Evolutionary conservation across 2,888 invertebrate species (phyloP).

Genomic region (Brachypalpus laphriformis): DNA sequence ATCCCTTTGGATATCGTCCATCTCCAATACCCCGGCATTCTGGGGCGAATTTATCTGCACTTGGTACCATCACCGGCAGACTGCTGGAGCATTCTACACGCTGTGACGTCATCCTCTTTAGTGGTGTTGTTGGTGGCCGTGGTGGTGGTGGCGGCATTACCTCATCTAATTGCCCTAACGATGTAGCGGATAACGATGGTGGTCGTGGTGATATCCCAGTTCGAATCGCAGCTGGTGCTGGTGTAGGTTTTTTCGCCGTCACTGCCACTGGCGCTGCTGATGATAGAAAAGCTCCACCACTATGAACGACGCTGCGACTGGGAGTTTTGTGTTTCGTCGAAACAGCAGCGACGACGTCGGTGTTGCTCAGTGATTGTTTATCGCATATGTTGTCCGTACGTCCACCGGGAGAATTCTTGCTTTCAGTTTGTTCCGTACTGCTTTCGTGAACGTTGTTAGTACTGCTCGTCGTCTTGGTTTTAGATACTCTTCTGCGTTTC

Average conservation of each 20-base stretch:
- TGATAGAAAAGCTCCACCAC: conserved; percentile 55
- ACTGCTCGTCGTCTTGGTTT: background rate
- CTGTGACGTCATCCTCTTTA: conserved; percentile 48
- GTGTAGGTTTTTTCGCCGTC: conserved; percentile 48
- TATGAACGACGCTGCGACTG: conserved; percentile 12
- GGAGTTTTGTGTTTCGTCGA: conserved; percentile 47
- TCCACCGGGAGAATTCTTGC: conserved; percentile 39
- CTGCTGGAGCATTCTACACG: conserved; percentile 4
- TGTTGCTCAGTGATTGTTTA: conserved; percentile 58
- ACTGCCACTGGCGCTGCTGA: background rate
- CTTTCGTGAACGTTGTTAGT: conserved; percentile 50
- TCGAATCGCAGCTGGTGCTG: conserved; percentile 23
- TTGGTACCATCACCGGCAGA: conserved; percentile 1
- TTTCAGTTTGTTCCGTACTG: conserved; percentile 68
- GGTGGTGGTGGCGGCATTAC: conserved; percentile 36
- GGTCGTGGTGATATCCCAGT: conserved; percentile 37
- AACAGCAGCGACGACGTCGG: conserved; percentile 7
- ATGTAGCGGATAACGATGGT: conserved; percentile 5
- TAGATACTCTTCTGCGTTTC: conserved; percentile 22
- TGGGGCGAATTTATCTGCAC: conserved; percentile 29
- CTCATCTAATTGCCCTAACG: conserved; percentile 47
- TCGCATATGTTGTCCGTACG: conserved; percentile 54
- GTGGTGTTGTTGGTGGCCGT: background rate
- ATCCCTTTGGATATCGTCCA: conserved; percentile 14
- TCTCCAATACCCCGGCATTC: conserved; percentile 1